Conservation (phyloP, 2,113 vertebrate genomes). For the Myanophis thanlyinensis region DNA sequence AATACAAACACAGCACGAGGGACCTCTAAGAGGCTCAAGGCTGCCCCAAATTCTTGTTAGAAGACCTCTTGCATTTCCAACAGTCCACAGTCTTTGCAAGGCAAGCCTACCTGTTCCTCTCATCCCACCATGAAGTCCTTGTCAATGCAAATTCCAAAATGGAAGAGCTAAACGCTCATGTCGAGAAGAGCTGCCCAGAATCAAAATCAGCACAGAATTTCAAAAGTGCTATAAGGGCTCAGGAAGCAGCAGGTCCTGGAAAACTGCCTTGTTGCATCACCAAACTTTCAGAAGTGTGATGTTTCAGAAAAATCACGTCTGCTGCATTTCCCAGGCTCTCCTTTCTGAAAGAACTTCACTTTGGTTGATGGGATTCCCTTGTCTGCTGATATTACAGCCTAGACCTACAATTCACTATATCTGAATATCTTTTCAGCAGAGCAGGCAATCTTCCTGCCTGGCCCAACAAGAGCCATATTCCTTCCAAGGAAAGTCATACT, state of each 20-base stretch:
- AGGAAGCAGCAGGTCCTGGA: neutral
- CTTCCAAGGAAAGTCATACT: neutral
- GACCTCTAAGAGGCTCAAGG: neutral
- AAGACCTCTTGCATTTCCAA: neutral
- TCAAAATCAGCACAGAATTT: neutral
- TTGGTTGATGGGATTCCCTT: neutral
- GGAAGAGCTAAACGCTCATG: neutral
- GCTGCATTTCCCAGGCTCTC: no score
- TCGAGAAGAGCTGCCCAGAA: neutral
- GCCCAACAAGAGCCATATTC: neutral
- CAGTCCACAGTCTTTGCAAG: neutral
- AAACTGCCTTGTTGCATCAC: neutral
- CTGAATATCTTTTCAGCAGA: neutral
- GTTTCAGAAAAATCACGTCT: neutral
- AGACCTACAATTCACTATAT: neutral
- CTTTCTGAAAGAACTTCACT: neutral
- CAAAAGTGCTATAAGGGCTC: neutral
- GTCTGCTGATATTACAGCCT: no score
- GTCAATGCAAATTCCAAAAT: neutral
- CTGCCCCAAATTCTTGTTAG: neutral
- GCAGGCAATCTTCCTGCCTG: neutral
- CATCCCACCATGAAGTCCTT: no score
- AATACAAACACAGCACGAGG: neutral
- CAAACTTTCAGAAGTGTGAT: neutral
- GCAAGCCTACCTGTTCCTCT: neutral